These are phyloP conservation scores for Malurus melanocephalus DNA, from an alignment of 2,113 vertebrate species.

Conservation along the genomic window DNA sequence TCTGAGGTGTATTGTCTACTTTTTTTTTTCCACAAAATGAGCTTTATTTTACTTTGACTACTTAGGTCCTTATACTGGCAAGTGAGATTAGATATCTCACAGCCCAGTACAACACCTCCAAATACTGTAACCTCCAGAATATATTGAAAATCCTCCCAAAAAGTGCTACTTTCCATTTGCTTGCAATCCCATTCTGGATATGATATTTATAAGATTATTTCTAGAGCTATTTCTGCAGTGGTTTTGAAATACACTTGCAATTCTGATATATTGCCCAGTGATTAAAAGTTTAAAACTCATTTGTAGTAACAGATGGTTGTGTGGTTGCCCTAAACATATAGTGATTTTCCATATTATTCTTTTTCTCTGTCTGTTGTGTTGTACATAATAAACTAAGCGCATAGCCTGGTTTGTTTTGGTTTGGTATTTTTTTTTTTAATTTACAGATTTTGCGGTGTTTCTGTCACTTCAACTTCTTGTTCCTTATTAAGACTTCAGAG, in stretches of 20 bases:
- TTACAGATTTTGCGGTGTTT: conserved; percentile 57
- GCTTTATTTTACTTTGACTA: background rate
- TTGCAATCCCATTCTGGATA: background rate
- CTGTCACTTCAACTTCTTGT: conserved; percentile 72
- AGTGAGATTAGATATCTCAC: background rate
- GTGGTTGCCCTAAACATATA: background rate
- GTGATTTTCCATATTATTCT: background rate
- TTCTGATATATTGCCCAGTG: background rate
- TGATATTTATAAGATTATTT: background rate
- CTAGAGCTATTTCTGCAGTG: background rate
- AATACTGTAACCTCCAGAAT: background rate
- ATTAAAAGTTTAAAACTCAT: background rate
- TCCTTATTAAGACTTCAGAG: conserved; percentile 96
- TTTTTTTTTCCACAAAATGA: background rate
- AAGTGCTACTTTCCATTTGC: background rate
- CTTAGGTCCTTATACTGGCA: background rate
- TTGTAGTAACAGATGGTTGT: background rate
- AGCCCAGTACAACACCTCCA: background rate
- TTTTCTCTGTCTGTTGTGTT: background rate
- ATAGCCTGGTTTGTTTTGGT: background rate
- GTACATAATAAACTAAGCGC: background rate
- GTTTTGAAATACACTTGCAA: background rate
- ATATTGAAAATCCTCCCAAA: background rate
- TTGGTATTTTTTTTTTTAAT: background rate
- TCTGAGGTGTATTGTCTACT: background rate